Percentiles rank a stretch among this genome's conserved stretches.
Evolutionary conservation across 2,113 vertebrate species (phyloP).

Genomic region (Promerops cafer): DNA sequence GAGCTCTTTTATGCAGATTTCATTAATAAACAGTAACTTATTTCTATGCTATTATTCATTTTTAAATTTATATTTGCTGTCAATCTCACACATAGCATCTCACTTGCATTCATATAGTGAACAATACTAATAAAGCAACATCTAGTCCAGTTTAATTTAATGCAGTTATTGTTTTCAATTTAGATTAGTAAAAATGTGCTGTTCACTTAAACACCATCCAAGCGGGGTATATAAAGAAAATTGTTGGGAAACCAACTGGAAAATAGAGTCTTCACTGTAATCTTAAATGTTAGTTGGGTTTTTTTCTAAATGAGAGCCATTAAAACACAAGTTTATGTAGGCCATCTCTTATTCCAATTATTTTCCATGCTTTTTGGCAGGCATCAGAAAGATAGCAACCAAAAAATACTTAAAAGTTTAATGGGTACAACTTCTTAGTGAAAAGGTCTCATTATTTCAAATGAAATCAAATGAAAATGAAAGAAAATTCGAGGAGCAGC

Average conservation of each 20-base stretch:
- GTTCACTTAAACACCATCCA: background rate
- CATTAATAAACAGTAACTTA: background rate
- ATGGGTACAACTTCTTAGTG: background rate
- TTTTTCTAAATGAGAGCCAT: background rate
- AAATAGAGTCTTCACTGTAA: background rate
- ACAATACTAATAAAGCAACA: background rate
- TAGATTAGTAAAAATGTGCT: background rate
- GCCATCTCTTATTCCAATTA: background rate
- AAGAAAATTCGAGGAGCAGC: background rate
- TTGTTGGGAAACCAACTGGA: background rate
- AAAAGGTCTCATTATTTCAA: background rate
- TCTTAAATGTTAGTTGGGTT: background rate
- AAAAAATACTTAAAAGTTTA: background rate
- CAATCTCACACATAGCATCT: background rate
- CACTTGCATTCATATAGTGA: background rate
- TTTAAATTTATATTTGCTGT: background rate
- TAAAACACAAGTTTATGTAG: background rate
- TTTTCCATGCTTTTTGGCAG: background rate
- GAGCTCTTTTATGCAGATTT: background rate
- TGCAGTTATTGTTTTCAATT: background rate
- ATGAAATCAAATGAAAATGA: background rate
- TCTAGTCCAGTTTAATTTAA: background rate
- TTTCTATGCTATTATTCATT: accelerated
- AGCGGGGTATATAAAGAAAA: background rate
- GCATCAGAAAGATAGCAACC: background rate